Percentiles rank a stretch among this genome's conserved stretches.
Conservation (phyloP, 2,797 vertebrate genomes). For the Xenopus petersii region DNA sequence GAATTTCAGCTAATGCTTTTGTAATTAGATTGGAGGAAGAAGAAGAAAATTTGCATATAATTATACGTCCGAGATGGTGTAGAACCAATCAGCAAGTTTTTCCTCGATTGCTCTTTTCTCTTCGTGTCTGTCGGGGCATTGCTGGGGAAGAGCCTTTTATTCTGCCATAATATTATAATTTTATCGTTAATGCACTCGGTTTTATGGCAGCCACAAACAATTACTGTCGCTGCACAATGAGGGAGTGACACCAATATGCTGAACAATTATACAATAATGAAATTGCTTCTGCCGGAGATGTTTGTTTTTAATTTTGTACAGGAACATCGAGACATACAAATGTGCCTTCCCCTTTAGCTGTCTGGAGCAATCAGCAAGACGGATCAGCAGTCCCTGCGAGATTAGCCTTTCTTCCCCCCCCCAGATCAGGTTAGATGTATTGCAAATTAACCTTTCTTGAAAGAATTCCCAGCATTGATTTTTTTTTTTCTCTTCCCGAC, state of each 20-base stretch:
- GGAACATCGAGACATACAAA: slow-evolving; percentile 43
- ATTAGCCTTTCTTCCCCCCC: background rate
- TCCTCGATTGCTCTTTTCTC: background rate
- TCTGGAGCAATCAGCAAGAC: slow-evolving; percentile 11
- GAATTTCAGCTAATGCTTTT: too few relatives aligned
- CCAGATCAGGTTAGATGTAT: background rate
- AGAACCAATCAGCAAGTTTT: background rate
- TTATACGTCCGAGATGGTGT: too few relatives aligned
- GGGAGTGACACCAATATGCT: slow-evolving; percentile 45
- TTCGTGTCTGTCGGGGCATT: slow-evolving; percentile 11
- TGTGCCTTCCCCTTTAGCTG: slow-evolving; percentile 22
- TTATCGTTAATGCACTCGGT: slow-evolving; percentile 32
- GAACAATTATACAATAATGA: slow-evolving; percentile 47
- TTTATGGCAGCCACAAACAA: slow-evolving; percentile 47
- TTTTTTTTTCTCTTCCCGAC: background rate
- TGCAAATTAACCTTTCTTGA: slow-evolving; percentile 5
- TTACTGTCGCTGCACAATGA: slow-evolving; percentile 27
- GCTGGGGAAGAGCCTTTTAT: slow-evolving; percentile 5
- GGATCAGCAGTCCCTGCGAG: slow-evolving; percentile 1
- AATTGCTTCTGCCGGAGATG: slow-evolving; percentile 43
- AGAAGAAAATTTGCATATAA: too few relatives aligned
- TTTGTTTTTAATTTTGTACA: slow-evolving; percentile 47
- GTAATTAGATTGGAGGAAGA: too few relatives aligned
- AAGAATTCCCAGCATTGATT: slow-evolving; percentile 6
- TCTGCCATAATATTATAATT: slow-evolving; percentile 36